Evolutionary conservation across 37 sponge, comb jelly and placozoan genomes (phyloP).

Genomic region (Spongilla lacustris): DNA sequence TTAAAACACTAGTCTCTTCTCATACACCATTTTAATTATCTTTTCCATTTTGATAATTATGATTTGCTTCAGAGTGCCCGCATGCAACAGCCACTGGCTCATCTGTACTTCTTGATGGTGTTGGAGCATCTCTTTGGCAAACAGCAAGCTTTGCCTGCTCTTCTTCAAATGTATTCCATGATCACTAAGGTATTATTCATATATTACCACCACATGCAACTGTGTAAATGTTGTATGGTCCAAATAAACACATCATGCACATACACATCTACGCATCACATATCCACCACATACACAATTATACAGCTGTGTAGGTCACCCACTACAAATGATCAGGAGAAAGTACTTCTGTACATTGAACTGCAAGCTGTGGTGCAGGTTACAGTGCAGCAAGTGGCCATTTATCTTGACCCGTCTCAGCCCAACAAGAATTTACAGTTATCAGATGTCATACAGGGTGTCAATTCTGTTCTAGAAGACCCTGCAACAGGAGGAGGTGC

Average conservation of each 20-base stretch:
- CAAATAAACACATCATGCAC: too few species aligned
- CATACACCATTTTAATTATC: too few species aligned
- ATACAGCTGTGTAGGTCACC: too few species aligned
- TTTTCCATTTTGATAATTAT: background rate
- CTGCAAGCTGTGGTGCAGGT: slow-evolving; percentile 85
- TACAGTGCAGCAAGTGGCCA: slow-evolving; percentile 44
- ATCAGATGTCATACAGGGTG: background rate
- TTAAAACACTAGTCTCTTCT: too few species aligned
- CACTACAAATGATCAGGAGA: background rate
- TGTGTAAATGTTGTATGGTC: too few species aligned
- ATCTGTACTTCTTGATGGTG: slow-evolving; percentile 81
- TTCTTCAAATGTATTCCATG: background rate
- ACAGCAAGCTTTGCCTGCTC: background rate
- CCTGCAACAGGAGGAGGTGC: slow-evolving; percentile 62
- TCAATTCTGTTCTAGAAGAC: slow-evolving; percentile 55
- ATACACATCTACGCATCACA: too few species aligned
- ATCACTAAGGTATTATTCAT: background rate
- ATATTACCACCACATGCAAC: background rate
- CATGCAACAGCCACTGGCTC: slow-evolving; percentile 84
- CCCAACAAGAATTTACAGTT: slow-evolving; percentile 5
- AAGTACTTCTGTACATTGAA: slow-evolving; percentile 72
- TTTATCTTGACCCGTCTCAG: slow-evolving; percentile 24
- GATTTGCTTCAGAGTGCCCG: slow-evolving; percentile 38
- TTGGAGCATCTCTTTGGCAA: slow-evolving; percentile 74
- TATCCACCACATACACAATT: too few species aligned